Base-by-base conservation (phyloP, 2,888 invertebrate genomes). In the Synergus laeviventris region DNA sequence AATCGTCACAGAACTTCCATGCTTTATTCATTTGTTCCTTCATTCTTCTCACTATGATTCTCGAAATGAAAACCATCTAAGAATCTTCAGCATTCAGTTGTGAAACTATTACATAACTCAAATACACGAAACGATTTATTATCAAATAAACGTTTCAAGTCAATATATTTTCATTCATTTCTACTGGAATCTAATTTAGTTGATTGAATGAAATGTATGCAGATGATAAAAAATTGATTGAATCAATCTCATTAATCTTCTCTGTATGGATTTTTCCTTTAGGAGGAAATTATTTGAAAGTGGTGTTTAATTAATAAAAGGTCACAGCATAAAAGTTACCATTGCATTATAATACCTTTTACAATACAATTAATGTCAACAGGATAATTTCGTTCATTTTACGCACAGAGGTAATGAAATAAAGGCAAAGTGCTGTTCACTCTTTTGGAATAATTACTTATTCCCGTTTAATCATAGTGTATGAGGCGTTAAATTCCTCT, bases 21-120 rank as follows among this genome's bases (percentile, higher is more conserved):
- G 42, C 64, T 64, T 64, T 64, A 42, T 64, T 64, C 64, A 64
- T 64, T 64, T 42, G 64, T 21, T 16, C 64, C 64, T 64, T 16
- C 64, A 64, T 64, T 11, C 24, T 21, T 42, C 16, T 64, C 24
- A 21, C 14, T 5, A 38, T 38, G 1, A 39, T 12, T 18, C 7
- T 24, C 8, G 0, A 3, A 14, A 14, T 24, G 42, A 42, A n/a
- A 42, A 42, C 39, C 7, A 42, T 21, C 21, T 42, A 36, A 61
- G 7, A 38, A 9, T 64, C 39, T 18, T 14, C 39, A 39, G 21
- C 2, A 18, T 62, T n/a, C 0, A n/a, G 24, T 24, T 31, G 24
- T 24, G 24, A 60, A 60, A 24, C 31, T 31, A 60, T 39, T 9
- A 7, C 2, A 36, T n/a, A 31, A 5, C 31, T 31, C 31, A 31